phyloP scores from a whole-genome alignment of 2,888 invertebrate species.

The Leptodirus hochenwartii region DNA sequence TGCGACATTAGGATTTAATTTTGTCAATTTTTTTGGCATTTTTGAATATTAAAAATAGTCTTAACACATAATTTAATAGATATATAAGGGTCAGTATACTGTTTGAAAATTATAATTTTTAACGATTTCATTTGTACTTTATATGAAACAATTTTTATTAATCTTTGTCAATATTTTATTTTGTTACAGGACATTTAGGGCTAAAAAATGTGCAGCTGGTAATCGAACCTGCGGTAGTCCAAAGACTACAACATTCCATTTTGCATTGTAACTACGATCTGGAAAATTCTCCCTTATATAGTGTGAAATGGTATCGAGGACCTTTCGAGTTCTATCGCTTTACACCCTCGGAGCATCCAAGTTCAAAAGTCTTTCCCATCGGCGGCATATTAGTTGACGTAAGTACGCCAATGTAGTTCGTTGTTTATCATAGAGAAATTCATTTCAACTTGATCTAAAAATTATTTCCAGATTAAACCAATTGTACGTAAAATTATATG shows the following conservation, averaged over 20 bases:
- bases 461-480: no score
- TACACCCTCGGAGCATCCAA: conserved; percentile 55
- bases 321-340: conserved; percentile 69
- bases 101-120: no score
- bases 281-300: conserved; percentile 57
- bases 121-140: no score
- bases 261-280: conserved; percentile 60
- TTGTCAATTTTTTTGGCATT: no score
- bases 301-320: conserved; percentile 78
- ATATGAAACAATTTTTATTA: no score
- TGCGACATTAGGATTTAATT: no score
- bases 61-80: no score
- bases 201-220: conserved; percentile 52
- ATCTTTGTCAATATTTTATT: conserved; percentile 11
- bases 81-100: no score
- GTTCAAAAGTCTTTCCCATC: conserved; percentile 53
- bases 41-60: no score
- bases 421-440: no score
- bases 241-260: conserved; percentile 46
- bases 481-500: no score
- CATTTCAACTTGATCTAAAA: no score
- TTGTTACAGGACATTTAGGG: conserved; percentile 37
- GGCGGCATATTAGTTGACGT: conserved; percentile 67
- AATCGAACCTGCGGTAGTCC: conserved; percentile 50
- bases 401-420: conserved; percentile 33